These are phyloP conservation scores for Drosophila erecta DNA, from an alignment of 1,140 invertebrate genomes.

Conservation along the genomic window DNA sequence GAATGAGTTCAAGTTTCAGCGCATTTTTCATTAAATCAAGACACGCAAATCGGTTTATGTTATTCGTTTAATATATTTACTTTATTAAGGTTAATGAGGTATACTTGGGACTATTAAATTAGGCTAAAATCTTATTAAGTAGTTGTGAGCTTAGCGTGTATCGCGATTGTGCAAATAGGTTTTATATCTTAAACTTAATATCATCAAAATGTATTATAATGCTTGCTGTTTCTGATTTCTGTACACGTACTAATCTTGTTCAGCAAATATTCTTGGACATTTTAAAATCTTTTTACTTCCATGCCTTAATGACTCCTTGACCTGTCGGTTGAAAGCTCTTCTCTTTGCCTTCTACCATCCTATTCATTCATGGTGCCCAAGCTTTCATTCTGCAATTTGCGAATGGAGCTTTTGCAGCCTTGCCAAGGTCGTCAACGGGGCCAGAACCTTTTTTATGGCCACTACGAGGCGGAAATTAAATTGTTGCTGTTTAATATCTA, in stretches of 20 bases:
- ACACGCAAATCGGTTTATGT: conserved; percentile 9
- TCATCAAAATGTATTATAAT: background rate
- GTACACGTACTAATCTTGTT: background rate
- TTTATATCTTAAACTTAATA: background rate
- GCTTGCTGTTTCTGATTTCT: background rate
- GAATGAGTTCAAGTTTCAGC: conserved; percentile 39
- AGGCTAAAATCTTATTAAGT: conserved; percentile 1
- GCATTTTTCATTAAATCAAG: conserved; percentile 27
- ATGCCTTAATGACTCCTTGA: conserved; percentile 35
- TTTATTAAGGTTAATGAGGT: conserved; percentile 24
- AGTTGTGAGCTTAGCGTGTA: background rate
- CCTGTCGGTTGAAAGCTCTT: conserved; percentile 7
- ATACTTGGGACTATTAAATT: conserved; percentile 3
- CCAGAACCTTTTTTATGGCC: conserved; percentile 3
- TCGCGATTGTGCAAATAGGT: background rate
- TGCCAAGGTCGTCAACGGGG: conserved; percentile 49
- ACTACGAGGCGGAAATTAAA: conserved; percentile 33
- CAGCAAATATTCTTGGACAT: background rate
- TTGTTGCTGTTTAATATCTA: conserved; percentile 23
- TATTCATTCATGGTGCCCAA: conserved; percentile 33
- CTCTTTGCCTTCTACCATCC: conserved; percentile 18
- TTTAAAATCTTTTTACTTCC: background rate
- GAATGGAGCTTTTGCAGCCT: conserved; percentile 46
- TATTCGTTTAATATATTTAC: conserved; percentile 19
- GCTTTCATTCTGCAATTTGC: conserved; percentile 31